These are phyloP conservation scores for Muscicapa striata DNA, from an alignment of 2,797 vertebrate genomes.

Conservation along the genomic window DNA sequence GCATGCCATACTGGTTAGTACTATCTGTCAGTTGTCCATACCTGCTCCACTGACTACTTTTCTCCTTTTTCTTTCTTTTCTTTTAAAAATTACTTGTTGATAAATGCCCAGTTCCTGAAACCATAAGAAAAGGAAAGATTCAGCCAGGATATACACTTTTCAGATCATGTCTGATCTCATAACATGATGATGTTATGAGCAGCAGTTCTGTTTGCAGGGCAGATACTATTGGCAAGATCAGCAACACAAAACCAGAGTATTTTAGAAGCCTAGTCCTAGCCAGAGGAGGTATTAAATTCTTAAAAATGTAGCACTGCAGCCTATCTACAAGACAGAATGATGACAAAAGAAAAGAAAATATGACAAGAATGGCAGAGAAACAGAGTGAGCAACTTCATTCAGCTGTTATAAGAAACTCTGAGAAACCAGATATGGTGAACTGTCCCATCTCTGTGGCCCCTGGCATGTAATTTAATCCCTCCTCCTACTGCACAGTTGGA, in stretches of 20 bases:
- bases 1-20: background rate
- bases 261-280: background rate
- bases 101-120: background rate
- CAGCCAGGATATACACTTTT: background rate
- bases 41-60: background rate
- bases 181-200: background rate
- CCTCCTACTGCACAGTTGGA: background rate
- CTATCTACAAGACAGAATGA: background rate
- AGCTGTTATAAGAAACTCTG: background rate
- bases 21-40: background rate
- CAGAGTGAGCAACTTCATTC: background rate
- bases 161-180: background rate
- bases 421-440: conserved; percentile 1
- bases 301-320: background rate
- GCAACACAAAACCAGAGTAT: background rate
- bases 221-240: background rate
- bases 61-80: background rate
- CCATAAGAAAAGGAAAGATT: background rate
- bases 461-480: conserved; percentile 4
- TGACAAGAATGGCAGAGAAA: background rate
- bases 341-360: background rate
- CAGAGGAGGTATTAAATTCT: background rate
- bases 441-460: background rate
- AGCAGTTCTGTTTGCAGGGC: background rate
- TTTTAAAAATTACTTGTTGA: background rate